These are phyloP conservation scores for Lanistes nyassanus DNA, from an alignment of 1,140 invertebrate genomes.

Conservation along the genomic window DNA sequence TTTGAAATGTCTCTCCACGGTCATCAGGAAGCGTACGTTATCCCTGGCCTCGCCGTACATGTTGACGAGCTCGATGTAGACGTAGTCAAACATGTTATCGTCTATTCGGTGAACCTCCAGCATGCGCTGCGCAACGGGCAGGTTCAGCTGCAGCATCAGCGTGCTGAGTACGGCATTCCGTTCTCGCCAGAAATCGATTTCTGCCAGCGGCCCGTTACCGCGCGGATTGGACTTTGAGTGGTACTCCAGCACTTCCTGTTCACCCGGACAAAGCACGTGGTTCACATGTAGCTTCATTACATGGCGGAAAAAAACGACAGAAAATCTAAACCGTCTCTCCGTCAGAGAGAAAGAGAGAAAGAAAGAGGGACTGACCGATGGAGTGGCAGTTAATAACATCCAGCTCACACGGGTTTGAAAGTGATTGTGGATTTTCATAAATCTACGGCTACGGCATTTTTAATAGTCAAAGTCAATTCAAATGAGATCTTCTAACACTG, in stretches of 20 bases:
- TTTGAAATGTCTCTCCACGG: conserved; percentile 84
- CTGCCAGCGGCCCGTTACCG: conserved; percentile 77
- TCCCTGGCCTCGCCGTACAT: conserved; percentile 82
- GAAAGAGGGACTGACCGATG: neutral
- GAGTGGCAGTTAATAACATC: no score
- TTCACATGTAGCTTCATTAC: no score
- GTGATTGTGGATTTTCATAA: no score
- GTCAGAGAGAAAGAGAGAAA: neutral
- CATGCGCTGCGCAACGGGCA: conserved; percentile 75
- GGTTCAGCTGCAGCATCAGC: conserved; percentile 82
- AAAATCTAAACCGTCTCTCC: no score
- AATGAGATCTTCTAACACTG: no score
- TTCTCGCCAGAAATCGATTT: conserved; percentile 86
- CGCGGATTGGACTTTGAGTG: conserved; percentile 52
- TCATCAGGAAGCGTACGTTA: conserved; percentile 84
- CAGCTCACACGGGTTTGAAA: no score
- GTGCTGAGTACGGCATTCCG: conserved; percentile 78
- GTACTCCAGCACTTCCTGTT: conserved; percentile 41
- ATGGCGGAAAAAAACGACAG: no score
- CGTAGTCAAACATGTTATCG: conserved; percentile 67
- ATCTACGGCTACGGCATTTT: no score
- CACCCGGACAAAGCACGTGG: conserved; percentile 24
- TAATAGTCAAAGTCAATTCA: no score
- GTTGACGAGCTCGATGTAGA: conserved; percentile 73
- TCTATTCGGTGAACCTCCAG: conserved; percentile 69